phyloP scores from a whole-genome alignment of 2,113 vertebrate species.

The Cathartes aura region DNA sequence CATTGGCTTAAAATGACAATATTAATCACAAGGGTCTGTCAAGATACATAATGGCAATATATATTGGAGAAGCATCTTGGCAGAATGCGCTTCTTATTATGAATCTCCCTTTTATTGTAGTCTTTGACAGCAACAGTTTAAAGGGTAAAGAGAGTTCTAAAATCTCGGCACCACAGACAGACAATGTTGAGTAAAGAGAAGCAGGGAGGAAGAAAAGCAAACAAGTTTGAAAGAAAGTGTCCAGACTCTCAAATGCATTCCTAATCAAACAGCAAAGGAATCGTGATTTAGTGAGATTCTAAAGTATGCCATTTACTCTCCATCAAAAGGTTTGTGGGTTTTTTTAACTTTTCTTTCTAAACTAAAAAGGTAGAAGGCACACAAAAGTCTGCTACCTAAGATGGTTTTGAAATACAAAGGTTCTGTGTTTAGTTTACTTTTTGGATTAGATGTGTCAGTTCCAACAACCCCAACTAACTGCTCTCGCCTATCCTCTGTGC shows the following conservation, averaged over 20 bases:
- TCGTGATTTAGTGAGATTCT: conserved; percentile 47
- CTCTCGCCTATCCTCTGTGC: conserved; percentile 6
- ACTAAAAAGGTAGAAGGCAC: conserved; percentile 49
- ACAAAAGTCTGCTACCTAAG: conserved; percentile 56
- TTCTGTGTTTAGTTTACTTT: conserved; percentile 63
- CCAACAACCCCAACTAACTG: conserved; percentile 54
- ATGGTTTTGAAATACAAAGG: conserved; percentile 28
- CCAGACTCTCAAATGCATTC: conserved; percentile 51
- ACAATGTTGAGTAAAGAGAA: conserved; percentile 44
- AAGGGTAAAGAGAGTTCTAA: conserved; percentile 22
- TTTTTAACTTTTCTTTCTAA: conserved; percentile 56
- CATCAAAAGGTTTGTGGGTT: conserved; percentile 42
- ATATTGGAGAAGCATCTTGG: not conserved
- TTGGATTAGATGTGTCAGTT: conserved; percentile 56
- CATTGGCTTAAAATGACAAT: conserved; percentile 42
- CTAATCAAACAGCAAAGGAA: conserved; percentile 53
- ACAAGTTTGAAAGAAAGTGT: conserved; percentile 45
- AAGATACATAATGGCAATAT: conserved; percentile 35
- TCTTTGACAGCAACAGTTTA: conserved; percentile 37
- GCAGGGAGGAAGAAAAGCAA: conserved; percentile 47
- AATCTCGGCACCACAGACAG: conserved; percentile 36
- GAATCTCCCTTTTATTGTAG: conserved; percentile 6
- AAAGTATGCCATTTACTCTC: conserved; percentile 55
- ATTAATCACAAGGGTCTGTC: conserved; percentile 62
- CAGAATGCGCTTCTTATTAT: not conserved